Evolutionary conservation across 2,113 vertebrate species (phyloP).

Genomic region (Muntiacus muntjak): DNA sequence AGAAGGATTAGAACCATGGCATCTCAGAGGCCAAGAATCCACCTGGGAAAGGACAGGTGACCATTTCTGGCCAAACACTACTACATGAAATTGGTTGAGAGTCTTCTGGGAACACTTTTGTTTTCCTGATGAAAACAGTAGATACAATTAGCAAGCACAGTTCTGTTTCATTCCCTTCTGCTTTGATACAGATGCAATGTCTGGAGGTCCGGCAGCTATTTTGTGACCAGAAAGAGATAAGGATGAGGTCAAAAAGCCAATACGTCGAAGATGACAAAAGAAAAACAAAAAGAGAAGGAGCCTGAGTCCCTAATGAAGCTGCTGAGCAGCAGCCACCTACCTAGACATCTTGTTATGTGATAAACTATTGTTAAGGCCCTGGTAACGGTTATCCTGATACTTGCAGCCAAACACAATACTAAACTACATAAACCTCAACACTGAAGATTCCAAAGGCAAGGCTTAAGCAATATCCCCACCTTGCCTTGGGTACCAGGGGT

Average conservation of each 20-base stretch:
- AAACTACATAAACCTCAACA: not conserved
- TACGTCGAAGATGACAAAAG: not conserved
- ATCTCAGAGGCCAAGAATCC: slow-evolving; percentile 25
- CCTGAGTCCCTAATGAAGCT: not conserved
- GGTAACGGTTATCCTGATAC: not conserved
- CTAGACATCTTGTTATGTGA: not conserved
- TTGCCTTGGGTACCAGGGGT: not conserved
- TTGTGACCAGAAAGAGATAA: not conserved
- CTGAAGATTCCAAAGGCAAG: not conserved
- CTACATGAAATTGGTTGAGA: not conserved
- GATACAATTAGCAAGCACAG: not conserved
- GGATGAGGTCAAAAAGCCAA: not conserved
- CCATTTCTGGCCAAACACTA: not conserved
- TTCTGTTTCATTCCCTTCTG: not conserved
- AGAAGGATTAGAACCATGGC: slow-evolving; percentile 12
- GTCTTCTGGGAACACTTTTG: not conserved
- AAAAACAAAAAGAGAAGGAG: not conserved
- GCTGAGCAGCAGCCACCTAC: not conserved
- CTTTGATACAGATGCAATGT: not conserved
- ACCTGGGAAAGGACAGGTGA: not conserved
- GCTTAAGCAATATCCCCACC: not conserved
- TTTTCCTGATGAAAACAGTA: not conserved
- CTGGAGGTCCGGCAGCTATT: not conserved
- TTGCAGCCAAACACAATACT: not conserved
- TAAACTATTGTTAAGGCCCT: not conserved